Evolutionary conservation across 1,140 invertebrate species (phyloP), one percentile per base, ranked within the genome.

Genomic region (Oryctes rhinoceros): DNA sequence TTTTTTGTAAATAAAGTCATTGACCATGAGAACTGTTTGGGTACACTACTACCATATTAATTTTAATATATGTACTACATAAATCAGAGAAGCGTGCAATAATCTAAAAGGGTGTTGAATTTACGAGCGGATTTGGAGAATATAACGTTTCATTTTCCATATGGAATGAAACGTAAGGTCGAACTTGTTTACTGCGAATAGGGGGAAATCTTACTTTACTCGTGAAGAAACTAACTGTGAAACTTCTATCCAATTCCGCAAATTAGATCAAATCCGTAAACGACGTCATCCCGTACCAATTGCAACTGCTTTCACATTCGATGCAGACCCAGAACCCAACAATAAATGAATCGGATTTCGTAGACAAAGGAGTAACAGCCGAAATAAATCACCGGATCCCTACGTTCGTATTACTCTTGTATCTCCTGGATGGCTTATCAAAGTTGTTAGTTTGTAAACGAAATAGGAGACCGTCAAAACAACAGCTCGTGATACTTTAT

Each of bases 291-390:
- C 0, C 53, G n/a, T 13, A 59, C 53, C 53, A 59, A 18, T 59
- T 59, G 53, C 53, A 59, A 59, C 53, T 59, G 53, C 53, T 59
- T 59, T 59, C 53, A 59, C 53, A 59, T 59, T 59, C 18, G 53
- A 59, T 59, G 53, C 53, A 59, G 53, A 59, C 53, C 15, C 18
- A 59, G 13, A 59, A 7, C 15, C 53, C 53, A 59, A 59, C 53
- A 59, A 59, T 59, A 59, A 59, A 59, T 59, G 53, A n/a, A 59
- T 6, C 53, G 53, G 53, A 59, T n/a, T 59, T 18, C 18, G 53
- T 59, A n/a, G 53, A 59, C 53, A 59, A 59, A 59, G 53, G n/a
- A 59, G 18, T 59, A 59, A 59, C 53, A 15, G n/a, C 53, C n/a
- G 7, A 59, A 59, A n/a, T 59, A 59, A 59, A 59, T 59, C 53